phyloP scores from a whole-genome alignment of 2,888 invertebrate species.

The Teinopalpus imperialis region DNA sequence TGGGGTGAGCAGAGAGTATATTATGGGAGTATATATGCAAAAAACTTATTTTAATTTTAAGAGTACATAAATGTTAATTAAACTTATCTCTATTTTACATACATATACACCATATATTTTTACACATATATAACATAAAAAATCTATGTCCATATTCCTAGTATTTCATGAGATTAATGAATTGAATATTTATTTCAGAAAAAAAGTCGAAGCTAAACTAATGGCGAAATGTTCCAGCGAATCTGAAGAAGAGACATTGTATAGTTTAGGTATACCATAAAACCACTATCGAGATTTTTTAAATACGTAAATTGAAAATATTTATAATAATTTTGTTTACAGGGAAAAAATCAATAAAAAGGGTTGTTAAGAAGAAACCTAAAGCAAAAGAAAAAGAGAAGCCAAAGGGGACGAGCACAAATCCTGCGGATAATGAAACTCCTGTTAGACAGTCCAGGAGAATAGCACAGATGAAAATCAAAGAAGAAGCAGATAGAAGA shows the following conservation, averaged over 20 bases:
- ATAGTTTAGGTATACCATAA: slow-evolving; percentile 60
- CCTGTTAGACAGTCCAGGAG: slow-evolving; percentile 90
- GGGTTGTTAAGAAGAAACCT: slow-evolving; percentile 52
- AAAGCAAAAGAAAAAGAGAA: slow-evolving; percentile 41
- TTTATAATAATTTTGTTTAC: slow-evolving; percentile 25
- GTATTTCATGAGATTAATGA: too few relatives aligned
- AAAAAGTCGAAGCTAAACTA: slow-evolving; percentile 80
- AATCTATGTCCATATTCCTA: too few relatives aligned
- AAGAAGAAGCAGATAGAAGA: slow-evolving; percentile 90
- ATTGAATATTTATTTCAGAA: slow-evolving; percentile 55
- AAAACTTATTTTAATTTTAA: too few relatives aligned
- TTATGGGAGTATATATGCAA: too few relatives aligned
- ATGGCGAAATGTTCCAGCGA: slow-evolving; percentile 78
- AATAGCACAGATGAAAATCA: slow-evolving; percentile 93
- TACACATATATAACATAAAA: too few relatives aligned
- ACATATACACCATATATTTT: too few relatives aligned
- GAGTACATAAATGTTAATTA: too few relatives aligned
- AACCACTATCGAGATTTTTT: neutral
- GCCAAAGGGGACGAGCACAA: slow-evolving; percentile 34
- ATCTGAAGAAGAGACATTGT: slow-evolving; percentile 73
- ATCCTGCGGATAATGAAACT: slow-evolving; percentile 54
- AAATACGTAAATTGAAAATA: too few relatives aligned
- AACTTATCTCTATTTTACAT: too few relatives aligned
- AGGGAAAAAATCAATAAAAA: slow-evolving; percentile 66
- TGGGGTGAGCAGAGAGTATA: too few relatives aligned